Evolutionary conservation across 2,797 vertebrate genomes (phyloP).

Genomic region (Acomys russatus): DNA sequence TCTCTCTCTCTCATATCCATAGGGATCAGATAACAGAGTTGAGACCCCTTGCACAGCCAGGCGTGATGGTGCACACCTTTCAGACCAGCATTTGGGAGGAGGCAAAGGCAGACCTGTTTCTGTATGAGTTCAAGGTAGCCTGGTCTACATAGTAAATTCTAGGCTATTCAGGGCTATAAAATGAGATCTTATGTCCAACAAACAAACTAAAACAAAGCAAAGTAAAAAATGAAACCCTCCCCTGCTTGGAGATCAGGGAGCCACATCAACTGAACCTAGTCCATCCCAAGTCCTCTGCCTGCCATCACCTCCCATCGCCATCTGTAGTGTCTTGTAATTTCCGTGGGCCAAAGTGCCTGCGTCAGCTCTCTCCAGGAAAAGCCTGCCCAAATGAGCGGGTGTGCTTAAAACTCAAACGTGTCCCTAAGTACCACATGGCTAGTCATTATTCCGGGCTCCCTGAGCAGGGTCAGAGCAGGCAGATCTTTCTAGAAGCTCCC

Average conservation of each 20-base stretch:
- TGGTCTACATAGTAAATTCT: neutral
- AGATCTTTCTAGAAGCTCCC: conserved; percentile 21
- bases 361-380: conserved; percentile 78
- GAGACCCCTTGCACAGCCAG: neutral
- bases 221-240: neutral
- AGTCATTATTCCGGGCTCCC: neutral
- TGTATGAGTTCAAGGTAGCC: neutral
- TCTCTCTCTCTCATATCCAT: neutral
- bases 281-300: neutral
- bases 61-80: neutral
- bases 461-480: neutral
- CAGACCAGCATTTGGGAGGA: neutral
- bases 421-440: conserved; percentile 33
- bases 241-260: neutral
- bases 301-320: neutral
- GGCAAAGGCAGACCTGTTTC: neutral
- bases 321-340: conserved; percentile 73
- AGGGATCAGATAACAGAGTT: neutral
- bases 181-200: conserved; percentile 11
- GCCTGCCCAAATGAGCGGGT: conserved; percentile 80
- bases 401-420: conserved; percentile 68
- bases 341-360: conserved; percentile 69
- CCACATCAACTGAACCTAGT: neutral
- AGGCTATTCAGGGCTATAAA: neutral
- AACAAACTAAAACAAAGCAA: neutral